Evolutionary conservation across 2,797 vertebrate species (phyloP), one percentile per base, ranked within the genome.

Genomic region (Parambassis ranga): DNA sequence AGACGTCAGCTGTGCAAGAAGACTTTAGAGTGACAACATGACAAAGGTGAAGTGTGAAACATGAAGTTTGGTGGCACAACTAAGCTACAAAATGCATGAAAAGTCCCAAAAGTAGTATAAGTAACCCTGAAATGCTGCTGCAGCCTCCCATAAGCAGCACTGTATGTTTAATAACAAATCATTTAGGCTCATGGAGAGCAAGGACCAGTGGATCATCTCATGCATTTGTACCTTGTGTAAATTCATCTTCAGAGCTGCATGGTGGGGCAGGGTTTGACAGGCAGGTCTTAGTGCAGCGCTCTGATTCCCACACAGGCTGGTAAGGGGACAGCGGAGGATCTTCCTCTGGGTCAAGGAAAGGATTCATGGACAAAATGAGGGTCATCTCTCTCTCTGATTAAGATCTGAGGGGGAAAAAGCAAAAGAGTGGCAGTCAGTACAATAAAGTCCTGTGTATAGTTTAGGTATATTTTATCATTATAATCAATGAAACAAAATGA

Each of bases 281-380:
- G 58, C 92, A 91, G 24, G 85, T 87, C 85, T 92, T 93, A 64
- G 87, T 87, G 82, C 92, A 93, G 66, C 86, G 92, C 81, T 94
- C 92, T 2, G 94, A 87, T 71, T 95, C 93, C 96, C 96, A 97
- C 68, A 93, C 82, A 39, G 92, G 91, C 79, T 91, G 93, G 87
- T 92, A 95, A 26, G 92, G 87, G 33, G 93, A 86, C 79, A 92
- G 92, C 4, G 92, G 91, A 60, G 94, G 87, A 76, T 94, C 92
- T 90, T 92, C 92, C 71, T 96, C 94, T 91, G 94, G 93, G 83
- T 95, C 93, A 83, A 94, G 92, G 85, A 96, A 95, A 80, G 94
- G 94, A 92, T 95, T 96, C 94, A 95, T 95, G 87, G 96, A 95
- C 94, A 97, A 93, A 83, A 97, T 95, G 77, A 97, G 93, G 91